These are phyloP conservation scores for Drosophila nr. fundita DNA, from an alignment of 2,888 invertebrate species.

Conservation along the genomic window DNA sequence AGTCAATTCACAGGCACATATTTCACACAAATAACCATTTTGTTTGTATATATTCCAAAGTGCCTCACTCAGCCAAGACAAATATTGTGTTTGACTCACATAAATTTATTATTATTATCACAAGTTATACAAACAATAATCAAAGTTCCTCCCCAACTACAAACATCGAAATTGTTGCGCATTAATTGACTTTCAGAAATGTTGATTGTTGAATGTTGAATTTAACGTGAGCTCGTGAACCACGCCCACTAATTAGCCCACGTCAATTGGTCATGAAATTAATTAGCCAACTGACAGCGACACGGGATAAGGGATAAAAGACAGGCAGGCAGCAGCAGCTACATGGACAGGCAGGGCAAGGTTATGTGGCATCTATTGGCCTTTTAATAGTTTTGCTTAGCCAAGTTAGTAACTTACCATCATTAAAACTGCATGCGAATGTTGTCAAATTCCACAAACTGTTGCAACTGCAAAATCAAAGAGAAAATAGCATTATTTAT, in stretches of 20 bases:
- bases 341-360: neutral
- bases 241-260: slow-evolving; percentile 58
- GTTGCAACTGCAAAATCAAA: slow-evolving; percentile 45
- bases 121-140: slow-evolving; percentile 6
- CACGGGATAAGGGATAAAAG: slow-evolving; percentile 11
- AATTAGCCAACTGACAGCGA: slow-evolving; percentile 36
- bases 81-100: slow-evolving; percentile 2
- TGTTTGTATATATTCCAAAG: neutral
- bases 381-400: neutral
- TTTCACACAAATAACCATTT: neutral
- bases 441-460: slow-evolving; percentile 36
- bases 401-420: slow-evolving; percentile 58
- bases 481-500: neutral
- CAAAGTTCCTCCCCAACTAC: slow-evolving; percentile 6
- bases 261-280: slow-evolving; percentile 61
- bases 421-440: slow-evolving; percentile 50
- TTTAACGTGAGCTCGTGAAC: neutral
- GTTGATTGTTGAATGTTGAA: slow-evolving; percentile 8
- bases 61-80: neutral
- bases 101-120: slow-evolving; percentile 19
- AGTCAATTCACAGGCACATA: neutral
- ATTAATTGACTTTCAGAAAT: slow-evolving; percentile 28
- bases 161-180: neutral
- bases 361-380: slow-evolving; percentile 7
- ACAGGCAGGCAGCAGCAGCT: neutral